phyloP scores from a whole-genome alignment of 2,888 invertebrate genomes.

The Drosophila algonquin region DNA sequence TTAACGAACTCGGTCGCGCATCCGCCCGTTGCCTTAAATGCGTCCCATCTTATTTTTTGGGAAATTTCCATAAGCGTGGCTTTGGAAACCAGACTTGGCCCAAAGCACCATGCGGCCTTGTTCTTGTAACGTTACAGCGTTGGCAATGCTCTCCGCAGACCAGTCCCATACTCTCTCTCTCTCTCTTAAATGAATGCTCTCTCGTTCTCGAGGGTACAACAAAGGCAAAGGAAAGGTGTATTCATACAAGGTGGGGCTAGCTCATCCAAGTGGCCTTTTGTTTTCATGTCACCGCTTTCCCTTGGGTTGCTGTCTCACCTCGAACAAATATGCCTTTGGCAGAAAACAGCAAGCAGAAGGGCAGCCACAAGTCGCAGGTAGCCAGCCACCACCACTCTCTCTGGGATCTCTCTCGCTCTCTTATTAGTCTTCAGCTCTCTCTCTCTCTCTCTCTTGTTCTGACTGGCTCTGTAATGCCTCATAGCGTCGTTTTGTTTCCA shows the following conservation, averaged over 20 bases:
- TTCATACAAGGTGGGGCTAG: background rate
- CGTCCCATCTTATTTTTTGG: conserved; percentile 12
- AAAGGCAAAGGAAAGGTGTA: background rate
- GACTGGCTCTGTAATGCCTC: background rate
- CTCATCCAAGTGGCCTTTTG: background rate
- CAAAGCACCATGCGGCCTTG: conserved; percentile 45
- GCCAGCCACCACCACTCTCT: background rate
- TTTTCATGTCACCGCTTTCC: background rate
- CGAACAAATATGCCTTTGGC: background rate
- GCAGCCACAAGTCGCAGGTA: conserved; percentile 22
- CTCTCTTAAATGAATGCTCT: conserved; percentile 2
- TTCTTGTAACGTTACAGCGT: conserved; percentile 66
- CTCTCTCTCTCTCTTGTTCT: conserved; percentile 3
- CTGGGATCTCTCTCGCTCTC: conserved; percentile 5
- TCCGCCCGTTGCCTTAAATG: background rate
- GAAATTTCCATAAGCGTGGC: conserved; percentile 54
- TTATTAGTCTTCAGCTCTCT: conserved; percentile 1
- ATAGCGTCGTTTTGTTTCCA: conserved; percentile 30
- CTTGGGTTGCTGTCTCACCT: background rate
- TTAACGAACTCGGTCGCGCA: conserved; percentile 33
- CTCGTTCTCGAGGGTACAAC: background rate
- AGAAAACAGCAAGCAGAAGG: conserved; percentile 6
- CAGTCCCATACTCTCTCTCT: conserved; percentile 22
- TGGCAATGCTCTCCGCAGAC: conserved; percentile 27
- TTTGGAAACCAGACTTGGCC: conserved; percentile 44